Evolutionary conservation across 2,888 invertebrate genomes (phyloP).

Genomic region (Spodoptera littoralis): DNA sequence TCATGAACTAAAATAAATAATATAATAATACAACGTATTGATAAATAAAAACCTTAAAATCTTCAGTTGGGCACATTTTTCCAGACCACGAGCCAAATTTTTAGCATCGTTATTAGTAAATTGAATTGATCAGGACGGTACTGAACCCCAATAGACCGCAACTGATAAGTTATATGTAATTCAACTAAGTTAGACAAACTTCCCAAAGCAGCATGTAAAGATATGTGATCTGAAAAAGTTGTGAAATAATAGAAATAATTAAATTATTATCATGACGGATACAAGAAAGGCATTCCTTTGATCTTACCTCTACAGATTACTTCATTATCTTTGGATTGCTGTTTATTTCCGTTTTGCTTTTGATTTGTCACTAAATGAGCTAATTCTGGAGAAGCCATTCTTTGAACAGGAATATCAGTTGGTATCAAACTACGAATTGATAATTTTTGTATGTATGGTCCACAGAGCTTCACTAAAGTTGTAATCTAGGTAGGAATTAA

Average conservation of each 20-base stretch:
- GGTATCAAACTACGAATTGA: constrained; percentile 81
- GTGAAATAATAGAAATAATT: background rate
- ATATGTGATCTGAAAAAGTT: constrained; percentile 82
- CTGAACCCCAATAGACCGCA: constrained; percentile 73
- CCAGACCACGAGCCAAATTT: constrained; percentile 80
- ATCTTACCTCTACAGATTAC: constrained; percentile 71
- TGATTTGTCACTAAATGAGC: constrained; percentile 79
- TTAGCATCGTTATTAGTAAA: constrained; percentile 86
- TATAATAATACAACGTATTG: background rate
- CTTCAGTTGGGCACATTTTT: constrained; percentile 78
- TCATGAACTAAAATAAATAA: background rate
- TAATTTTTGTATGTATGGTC: constrained; percentile 80
- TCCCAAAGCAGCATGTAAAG: constrained; percentile 83
- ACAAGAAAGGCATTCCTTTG: too few species aligned
- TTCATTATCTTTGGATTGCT: constrained; percentile 63
- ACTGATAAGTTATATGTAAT: constrained; percentile 81
- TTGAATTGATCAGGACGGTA: constrained; percentile 84
- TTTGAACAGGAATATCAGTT: constrained; percentile 78
- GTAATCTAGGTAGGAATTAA: constrained; percentile 52
- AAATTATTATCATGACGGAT: background rate
- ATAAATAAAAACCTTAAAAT: constrained; percentile 69
- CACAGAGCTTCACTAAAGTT: constrained; percentile 80
- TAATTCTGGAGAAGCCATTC: constrained; percentile 84
- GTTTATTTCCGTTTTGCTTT: constrained; percentile 65
- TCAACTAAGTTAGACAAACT: constrained; percentile 81